phyloP scores from a whole-genome alignment of 1,140 invertebrate genomes.

The Trichonephila inaurata region DNA sequence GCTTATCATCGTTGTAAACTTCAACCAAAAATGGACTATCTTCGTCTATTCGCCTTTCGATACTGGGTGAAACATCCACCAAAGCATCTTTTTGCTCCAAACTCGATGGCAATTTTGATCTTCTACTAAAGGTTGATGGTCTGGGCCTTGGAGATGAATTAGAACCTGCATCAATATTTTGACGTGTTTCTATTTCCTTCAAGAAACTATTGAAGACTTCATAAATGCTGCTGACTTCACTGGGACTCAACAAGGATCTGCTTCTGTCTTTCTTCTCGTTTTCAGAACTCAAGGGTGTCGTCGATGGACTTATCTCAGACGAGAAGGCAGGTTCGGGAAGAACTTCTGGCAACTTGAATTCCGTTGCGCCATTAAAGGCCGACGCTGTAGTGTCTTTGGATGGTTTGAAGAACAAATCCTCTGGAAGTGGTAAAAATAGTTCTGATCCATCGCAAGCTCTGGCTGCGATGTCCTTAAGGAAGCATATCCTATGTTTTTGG shows the following conservation, averaged over 20 bases:
- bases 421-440: slow-evolving; percentile 15
- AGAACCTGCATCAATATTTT: neutral
- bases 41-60: neutral
- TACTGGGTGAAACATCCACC: neutral
- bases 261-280: neutral
- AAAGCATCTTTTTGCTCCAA: slow-evolving; percentile 3
- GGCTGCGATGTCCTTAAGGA: slow-evolving; percentile 41
- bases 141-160: slow-evolving; percentile 34
- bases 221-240: neutral
- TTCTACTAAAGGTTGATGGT: slow-evolving; percentile 56
- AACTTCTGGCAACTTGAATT: slow-evolving; percentile 44
- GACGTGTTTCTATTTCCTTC: slow-evolving; percentile 41
- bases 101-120: slow-evolving; percentile 29
- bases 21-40: slow-evolving; percentile 30
- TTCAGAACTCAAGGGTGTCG: slow-evolving; percentile 48
- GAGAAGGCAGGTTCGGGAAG: slow-evolving; percentile 22
- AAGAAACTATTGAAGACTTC: slow-evolving; percentile 69
- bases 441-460: slow-evolving; percentile 54
- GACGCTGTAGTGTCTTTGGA: slow-evolving; percentile 62
- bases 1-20: slow-evolving; percentile 15
- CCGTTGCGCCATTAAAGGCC: slow-evolving; percentile 48
- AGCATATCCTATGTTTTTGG: slow-evolving; percentile 52
- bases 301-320: neutral
- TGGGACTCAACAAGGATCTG: neutral
- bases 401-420: slow-evolving; percentile 51